Percentiles rank a stretch among this genome's conserved stretches.
Evolutionary conservation across 2,113 vertebrate genomes (phyloP).

Genomic region (Tyto alba): DNA sequence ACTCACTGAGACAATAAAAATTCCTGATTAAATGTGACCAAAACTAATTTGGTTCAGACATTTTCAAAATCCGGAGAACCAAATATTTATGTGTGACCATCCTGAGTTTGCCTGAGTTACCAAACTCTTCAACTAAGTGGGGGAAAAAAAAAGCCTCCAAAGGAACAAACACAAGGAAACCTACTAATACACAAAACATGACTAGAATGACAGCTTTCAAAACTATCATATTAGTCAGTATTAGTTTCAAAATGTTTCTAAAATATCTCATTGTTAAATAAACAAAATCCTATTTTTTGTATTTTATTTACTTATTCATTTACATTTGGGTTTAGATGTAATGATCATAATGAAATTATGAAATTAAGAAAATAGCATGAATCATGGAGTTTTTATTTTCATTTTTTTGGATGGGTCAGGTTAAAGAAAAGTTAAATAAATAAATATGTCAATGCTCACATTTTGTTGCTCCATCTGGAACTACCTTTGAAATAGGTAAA

Average conservation of each 20-base stretch:
- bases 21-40: background rate
- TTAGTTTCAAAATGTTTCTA: background rate
- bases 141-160: background rate
- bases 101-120: background rate
- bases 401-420: background rate
- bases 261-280: background rate
- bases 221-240: background rate
- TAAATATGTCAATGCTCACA: background rate
- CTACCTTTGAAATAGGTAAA: background rate
- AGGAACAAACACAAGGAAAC: background rate
- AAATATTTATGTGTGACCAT: background rate
- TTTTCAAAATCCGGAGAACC: background rate
- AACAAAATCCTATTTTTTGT: fast-evolving
- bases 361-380: background rate
- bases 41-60: background rate
- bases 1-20: background rate
- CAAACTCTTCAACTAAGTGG: background rate
- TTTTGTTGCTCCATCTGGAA: background rate
- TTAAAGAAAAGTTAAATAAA: background rate
- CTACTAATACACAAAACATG: background rate
- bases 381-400: background rate
- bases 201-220: background rate
- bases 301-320: background rate
- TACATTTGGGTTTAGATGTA: background rate
- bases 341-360: background rate